Evolutionary conservation across 2,797 vertebrate genomes (phyloP), one percentile per base, ranked within the genome.

Genomic region (Neosilurus mollespiculum): DNA sequence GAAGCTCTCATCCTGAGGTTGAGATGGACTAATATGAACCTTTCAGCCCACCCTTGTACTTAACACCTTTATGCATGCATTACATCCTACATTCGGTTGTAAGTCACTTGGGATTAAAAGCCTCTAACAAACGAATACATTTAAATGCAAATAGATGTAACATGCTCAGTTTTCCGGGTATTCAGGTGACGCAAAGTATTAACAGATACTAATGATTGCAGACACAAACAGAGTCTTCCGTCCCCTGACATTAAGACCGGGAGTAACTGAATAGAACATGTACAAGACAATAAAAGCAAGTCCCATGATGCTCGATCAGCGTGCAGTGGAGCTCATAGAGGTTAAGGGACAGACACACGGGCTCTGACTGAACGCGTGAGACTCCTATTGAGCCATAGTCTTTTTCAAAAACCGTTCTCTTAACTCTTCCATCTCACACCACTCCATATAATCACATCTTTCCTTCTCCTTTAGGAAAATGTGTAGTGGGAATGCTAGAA

Each of bases 231-330:
- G 58, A 56, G 49, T 49, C 30, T 6, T 49, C 8, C 12, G 24
- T 53, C 22, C 12, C 15, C 15, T 43, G 58, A 43, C 75, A 49
- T 78, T 15, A 78, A 64, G 76, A 78, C 34, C n/a, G 2, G 53
- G 24, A 73, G 24, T 16, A 30, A 22, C 58, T 24, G 34, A 78
- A 78, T 15, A 62, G 34, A 61, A 77, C 61, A 77, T 61, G 34
- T 77, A 58, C 6, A 61, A 64, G 59, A 78, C 76, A 78, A 78
- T 78, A 78, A 78, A 78, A 78, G 34, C 75, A 9, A 22, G 58
- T 53, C 26, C 51, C 61, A 43, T 54, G 59, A 66, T 18, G 12
- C 9, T 18, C 49, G 22, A 16, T 78, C 37, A 59, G 64, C 77
- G 66, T 83, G 64, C 53, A 26, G 34, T 51, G n/a, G 54, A 26